Conservation (phyloP, 1,140 invertebrate species). For the Uloborus diversus region DNA sequence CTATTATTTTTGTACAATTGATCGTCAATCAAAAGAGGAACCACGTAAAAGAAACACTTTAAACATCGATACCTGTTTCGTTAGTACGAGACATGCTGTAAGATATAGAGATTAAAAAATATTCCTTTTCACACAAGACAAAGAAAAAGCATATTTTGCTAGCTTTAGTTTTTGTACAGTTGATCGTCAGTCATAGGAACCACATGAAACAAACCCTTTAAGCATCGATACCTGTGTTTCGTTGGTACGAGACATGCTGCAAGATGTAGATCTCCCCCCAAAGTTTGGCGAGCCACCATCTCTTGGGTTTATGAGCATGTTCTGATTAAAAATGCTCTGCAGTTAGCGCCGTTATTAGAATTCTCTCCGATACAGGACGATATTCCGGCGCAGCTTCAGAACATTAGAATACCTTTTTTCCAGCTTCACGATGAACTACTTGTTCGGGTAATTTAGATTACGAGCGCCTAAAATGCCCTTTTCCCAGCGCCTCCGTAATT, state of each 20-base stretch:
- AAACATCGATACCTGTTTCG: no score
- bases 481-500: constrained; percentile 32
- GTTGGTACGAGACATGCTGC: neutral
- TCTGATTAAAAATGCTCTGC: constrained; percentile 52
- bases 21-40: no score
- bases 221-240: neutral
- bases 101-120: no score
- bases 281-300: neutral
- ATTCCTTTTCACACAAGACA: no score
- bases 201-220: no score
- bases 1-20: no score
- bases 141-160: no score
- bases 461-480: constrained; percentile 35
- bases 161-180: no score
- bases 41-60: no score
- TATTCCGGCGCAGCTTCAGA: constrained; percentile 27
- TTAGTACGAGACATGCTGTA: no score
- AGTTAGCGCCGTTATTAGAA: constrained; percentile 55
- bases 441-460: constrained; percentile 56
- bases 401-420: constrained; percentile 50
- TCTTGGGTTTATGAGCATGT: constrained; percentile 36
- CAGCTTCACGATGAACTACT: constrained; percentile 44
- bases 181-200: no score
- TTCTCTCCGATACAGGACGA: constrained; percentile 38
- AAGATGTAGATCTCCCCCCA: constrained; percentile 18